Conservation (phyloP, 37 sponge, comb jelly and placozoan species). For the Cliona cf. orientalis region DNA sequence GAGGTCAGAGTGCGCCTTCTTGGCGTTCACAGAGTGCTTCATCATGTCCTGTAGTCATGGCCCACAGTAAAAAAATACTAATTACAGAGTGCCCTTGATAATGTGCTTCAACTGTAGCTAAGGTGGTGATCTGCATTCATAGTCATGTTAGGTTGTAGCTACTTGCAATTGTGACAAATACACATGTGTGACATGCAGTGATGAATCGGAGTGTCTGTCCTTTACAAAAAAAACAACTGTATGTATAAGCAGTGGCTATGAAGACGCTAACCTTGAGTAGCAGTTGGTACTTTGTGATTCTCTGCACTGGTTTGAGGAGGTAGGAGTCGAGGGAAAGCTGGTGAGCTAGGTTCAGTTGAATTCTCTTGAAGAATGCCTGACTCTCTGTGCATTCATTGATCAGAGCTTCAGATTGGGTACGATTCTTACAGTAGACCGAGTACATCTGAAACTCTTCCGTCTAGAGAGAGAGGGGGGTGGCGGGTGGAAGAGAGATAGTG, state of each 20-base stretch:
- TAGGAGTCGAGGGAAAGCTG: slow-evolving; percentile 68
- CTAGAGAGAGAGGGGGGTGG: no score
- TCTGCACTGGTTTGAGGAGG: slow-evolving; percentile 81
- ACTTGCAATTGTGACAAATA: no score
- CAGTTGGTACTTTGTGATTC: slow-evolving; percentile 84
- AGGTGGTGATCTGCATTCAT: no score
- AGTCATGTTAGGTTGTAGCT: no score
- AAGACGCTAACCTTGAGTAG: slow-evolving; percentile 70
- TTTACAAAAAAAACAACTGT: no score
- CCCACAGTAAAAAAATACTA: no score
- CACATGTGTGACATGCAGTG: no score
- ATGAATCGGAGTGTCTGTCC: no score
- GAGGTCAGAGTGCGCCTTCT: slow-evolving; percentile 38
- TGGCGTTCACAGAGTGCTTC: slow-evolving; percentile 52
- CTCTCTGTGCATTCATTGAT: slow-evolving; percentile 45
- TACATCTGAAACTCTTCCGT: slow-evolving; percentile 72
- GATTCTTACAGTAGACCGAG: slow-evolving; percentile 81
- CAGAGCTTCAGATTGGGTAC: slow-evolving; percentile 70
- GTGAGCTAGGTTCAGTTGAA: slow-evolving; percentile 64
- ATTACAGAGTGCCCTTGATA: no score
- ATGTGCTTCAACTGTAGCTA: no score
- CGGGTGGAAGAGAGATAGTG: no score
- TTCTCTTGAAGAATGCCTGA: slow-evolving; percentile 76
- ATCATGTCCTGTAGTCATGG: slow-evolving; percentile 74
- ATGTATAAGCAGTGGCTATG: no score